phyloP scores from a whole-genome alignment of 2,113 vertebrate genomes.

The Hippocampus comes region DNA sequence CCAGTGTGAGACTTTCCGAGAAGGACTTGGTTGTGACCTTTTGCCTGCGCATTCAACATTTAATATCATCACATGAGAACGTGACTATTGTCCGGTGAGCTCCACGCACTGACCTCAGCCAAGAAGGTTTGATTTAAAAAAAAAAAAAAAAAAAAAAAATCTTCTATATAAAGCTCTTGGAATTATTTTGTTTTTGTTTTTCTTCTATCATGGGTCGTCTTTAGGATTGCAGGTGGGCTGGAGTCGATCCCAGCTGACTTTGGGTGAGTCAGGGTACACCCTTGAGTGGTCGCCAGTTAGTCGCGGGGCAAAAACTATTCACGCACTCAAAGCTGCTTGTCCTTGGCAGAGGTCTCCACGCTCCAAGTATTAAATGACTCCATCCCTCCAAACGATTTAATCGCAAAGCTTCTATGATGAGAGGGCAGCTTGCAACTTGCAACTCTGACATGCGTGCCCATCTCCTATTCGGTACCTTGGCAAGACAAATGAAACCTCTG shows the following conservation, averaged over 20 bases:
- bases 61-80: background rate
- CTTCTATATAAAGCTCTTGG: background rate
- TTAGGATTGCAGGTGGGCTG: background rate
- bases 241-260: background rate
- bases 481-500: background rate
- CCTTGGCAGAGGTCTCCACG: too few relatives aligned
- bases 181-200: background rate
- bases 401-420: too few relatives aligned
- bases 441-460: too few relatives aligned
- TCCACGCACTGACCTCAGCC: background rate
- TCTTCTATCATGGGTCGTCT: background rate
- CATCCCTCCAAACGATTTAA: too few relatives aligned
- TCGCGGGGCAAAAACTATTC: too few relatives aligned
- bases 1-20: background rate
- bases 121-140: background rate
- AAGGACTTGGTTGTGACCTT: slow-evolving; percentile 9
- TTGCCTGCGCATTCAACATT: background rate
- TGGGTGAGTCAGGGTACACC: background rate
- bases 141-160: background rate
- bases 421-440: too few relatives aligned
- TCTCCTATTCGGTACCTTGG: background rate
- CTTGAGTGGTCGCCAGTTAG: too few relatives aligned
- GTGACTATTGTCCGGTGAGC: background rate
- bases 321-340: too few relatives aligned
- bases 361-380: too few relatives aligned